phyloP scores from a whole-genome alignment of 2,888 invertebrate species.

The Drosophila leonis region DNA sequence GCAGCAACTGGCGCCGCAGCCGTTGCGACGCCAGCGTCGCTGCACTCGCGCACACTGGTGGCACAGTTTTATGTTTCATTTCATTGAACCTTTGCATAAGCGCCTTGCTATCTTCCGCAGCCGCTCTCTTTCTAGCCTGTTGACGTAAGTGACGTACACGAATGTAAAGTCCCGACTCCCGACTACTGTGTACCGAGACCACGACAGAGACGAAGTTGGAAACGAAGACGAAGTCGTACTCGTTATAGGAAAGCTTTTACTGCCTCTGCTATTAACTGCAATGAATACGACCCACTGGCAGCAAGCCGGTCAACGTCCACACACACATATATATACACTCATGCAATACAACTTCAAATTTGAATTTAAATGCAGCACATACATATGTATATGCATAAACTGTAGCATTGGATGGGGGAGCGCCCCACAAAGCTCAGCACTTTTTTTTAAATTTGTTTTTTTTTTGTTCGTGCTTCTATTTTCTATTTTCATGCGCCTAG shows the following conservation, averaged over 20 bases:
- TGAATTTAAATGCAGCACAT: conserved; percentile 40
- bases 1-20: not conserved
- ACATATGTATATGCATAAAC: conserved; percentile 13
- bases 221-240: conserved; percentile 30
- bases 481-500: conserved; percentile 54
- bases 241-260: conserved; percentile 45
- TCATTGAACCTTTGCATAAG: conserved; percentile 69
- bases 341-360: conserved; percentile 22
- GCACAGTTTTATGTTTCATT: conserved; percentile 69
- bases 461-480: conserved; percentile 45
- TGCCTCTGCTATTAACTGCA: conserved; percentile 29
- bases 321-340: conserved; percentile 33
- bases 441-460: conserved; percentile 16
- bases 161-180: conserved; percentile 26
- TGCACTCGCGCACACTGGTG: conserved; percentile 57
- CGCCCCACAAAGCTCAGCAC: conserved; percentile 31
- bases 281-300: conserved; percentile 42
- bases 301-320: conserved; percentile 68
- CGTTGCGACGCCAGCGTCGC: conserved; percentile 31
- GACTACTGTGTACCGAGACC: not conserved
- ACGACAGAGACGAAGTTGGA: conserved; percentile 10
- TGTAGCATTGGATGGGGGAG: conserved; percentile 2
- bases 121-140: conserved; percentile 64
- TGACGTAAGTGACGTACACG: conserved; percentile 55
- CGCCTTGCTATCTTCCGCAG: conserved; percentile 61